Percentiles rank a stretch among this genome's conserved stretches.
Evolutionary conservation across 2,797 vertebrate genomes (phyloP).

Genomic region (Dicrostonyx torquatus): DNA sequence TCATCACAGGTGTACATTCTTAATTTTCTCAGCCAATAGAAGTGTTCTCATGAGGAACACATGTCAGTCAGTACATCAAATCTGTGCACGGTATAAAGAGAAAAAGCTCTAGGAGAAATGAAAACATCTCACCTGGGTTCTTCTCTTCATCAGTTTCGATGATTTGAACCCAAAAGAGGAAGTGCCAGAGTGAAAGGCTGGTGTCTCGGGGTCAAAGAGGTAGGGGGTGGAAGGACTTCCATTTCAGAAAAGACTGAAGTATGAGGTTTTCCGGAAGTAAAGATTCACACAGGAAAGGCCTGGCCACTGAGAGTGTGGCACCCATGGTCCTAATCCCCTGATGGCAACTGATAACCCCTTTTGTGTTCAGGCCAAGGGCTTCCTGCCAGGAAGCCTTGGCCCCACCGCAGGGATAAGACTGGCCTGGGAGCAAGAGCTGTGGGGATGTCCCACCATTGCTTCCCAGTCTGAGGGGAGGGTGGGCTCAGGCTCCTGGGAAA

Average conservation of each 20-base stretch:
- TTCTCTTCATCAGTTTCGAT: background rate
- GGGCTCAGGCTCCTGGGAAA: background rate
- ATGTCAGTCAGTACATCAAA: background rate
- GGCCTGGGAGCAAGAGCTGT: slow-evolving; percentile 65
- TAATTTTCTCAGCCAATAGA: slow-evolving; percentile 29
- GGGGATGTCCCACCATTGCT: slow-evolving; percentile 57
- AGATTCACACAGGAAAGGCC: slow-evolving; percentile 77
- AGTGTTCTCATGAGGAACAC: background rate
- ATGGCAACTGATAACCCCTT: slow-evolving; percentile 74
- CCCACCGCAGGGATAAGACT: slow-evolving; percentile 58
- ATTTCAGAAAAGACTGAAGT: slow-evolving; percentile 43
- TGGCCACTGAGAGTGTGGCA: background rate
- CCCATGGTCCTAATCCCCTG: background rate
- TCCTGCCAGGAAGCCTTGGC: slow-evolving; percentile 75
- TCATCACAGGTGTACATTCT: background rate
- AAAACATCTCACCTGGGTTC: background rate
- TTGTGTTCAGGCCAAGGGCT: slow-evolving; percentile 66
- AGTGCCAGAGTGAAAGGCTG: slow-evolving; percentile 6
- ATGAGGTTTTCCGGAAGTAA: slow-evolving; percentile 48
- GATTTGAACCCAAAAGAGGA: background rate
- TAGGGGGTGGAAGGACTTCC: slow-evolving; percentile 40
- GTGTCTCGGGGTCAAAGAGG: background rate
- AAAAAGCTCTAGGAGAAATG: slow-evolving; percentile 7
- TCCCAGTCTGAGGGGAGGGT: background rate
- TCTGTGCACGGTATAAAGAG: slow-evolving; percentile 7